Conservation (phyloP, 2,113 vertebrate genomes). For the Festucalex cinctus region DNA sequence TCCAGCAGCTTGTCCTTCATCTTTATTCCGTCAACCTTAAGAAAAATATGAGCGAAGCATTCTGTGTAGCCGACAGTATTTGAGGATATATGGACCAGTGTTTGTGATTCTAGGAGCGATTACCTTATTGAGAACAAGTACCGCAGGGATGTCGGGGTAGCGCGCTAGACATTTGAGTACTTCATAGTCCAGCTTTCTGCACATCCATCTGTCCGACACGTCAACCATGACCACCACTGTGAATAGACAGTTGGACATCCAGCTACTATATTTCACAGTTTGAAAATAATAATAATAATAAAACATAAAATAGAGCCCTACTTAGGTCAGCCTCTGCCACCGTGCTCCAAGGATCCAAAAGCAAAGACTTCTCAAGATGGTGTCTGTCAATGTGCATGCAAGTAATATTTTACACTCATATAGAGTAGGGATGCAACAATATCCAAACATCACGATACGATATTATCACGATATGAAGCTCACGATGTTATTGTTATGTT, state of each 20-base stretch:
- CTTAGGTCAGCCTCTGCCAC: slow-evolving; percentile 84
- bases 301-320: slow-evolving; percentile 51
- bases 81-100: no score
- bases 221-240: slow-evolving; percentile 90
- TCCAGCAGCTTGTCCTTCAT: slow-evolving; percentile 78
- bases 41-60: not conserved
- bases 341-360: slow-evolving; percentile 84
- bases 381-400: slow-evolving; percentile 73
- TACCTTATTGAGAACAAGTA: slow-evolving; percentile 95
- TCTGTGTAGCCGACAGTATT: no score
- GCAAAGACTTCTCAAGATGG: slow-evolving; percentile 81
- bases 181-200: slow-evolving; percentile 75
- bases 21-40: slow-evolving; percentile 86
- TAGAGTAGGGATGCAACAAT: no score
- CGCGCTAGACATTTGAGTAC: slow-evolving; percentile 79
- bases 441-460: no score
- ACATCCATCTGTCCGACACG: slow-evolving; percentile 83
- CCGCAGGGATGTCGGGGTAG: slow-evolving; percentile 78
- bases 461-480: no score
- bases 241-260: slow-evolving; percentile 24
- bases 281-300: not conserved
- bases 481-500: no score
- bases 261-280: not conserved
- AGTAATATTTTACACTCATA: not conserved
- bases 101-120: not conserved